phyloP scores from a whole-genome alignment of 2,888 invertebrate species.

The Parnassius apollo region DNA sequence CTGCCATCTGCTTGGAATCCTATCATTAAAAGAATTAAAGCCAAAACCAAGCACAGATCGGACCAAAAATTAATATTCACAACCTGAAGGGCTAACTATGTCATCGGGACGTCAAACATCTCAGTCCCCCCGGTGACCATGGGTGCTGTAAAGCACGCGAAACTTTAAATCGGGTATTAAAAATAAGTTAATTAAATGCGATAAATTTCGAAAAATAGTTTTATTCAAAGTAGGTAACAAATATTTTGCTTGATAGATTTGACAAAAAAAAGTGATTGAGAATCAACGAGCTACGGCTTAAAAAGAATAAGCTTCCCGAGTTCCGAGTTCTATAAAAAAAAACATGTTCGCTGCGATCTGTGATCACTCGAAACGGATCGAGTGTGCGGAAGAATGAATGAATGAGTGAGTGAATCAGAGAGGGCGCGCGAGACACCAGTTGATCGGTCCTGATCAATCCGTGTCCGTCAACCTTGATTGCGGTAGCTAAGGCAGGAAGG shows the following conservation, averaged over 20 bases:
- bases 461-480: slow-evolving; percentile 68
- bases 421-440: slow-evolving; percentile 72
- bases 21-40: too few relatives aligned
- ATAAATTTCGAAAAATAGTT: too few relatives aligned
- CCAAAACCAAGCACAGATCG: too few relatives aligned
- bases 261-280: neutral
- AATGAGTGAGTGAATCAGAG: slow-evolving; percentile 60
- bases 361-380: slow-evolving; percentile 74
- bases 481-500: slow-evolving; percentile 48
- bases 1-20: too few relatives aligned
- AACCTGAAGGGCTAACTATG: too few relatives aligned
- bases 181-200: too few relatives aligned
- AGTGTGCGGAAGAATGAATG: slow-evolving; percentile 51
- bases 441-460: slow-evolving; percentile 74
- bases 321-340: slow-evolving; percentile 36
- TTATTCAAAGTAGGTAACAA: too few relatives aligned
- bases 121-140: too few relatives aligned
- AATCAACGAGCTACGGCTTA: slow-evolving; percentile 8
- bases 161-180: too few relatives aligned
- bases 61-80: too few relatives aligned
- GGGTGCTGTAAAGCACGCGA: too few relatives aligned
- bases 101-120: too few relatives aligned
- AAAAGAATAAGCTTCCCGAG: slow-evolving; percentile 22
- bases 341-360: slow-evolving; percentile 64
- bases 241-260: neutral